Conservation (phyloP, 2,797 vertebrate genomes). For the Scolopax rusticola region DNA sequence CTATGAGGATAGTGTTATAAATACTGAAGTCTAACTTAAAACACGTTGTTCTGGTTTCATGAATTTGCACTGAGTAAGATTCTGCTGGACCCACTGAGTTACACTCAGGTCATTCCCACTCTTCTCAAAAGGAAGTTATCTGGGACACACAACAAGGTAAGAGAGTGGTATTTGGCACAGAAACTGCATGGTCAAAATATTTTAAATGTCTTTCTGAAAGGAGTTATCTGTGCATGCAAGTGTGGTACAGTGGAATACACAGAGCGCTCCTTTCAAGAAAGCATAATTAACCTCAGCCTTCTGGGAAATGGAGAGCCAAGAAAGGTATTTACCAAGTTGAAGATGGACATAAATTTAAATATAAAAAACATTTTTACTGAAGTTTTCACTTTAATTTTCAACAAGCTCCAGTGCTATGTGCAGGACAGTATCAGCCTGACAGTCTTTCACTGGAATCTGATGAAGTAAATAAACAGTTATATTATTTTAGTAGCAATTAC, state of each 20-base stretch:
- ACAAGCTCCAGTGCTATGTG: not conserved
- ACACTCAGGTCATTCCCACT: not conserved
- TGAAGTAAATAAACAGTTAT: not conserved
- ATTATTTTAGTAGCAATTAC: not conserved
- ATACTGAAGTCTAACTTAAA: conserved; percentile 66
- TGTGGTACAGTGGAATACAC: not conserved
- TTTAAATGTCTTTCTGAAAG: not conserved
- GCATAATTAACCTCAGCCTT: not conserved
- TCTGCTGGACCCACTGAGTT: conserved; percentile 18
- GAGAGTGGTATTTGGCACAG: not conserved
- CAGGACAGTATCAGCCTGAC: not conserved
- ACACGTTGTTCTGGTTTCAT: conserved; percentile 33
- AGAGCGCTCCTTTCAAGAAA: not conserved
- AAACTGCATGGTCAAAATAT: not conserved
- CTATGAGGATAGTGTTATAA: conserved; percentile 55
- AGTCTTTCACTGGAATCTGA: not conserved
- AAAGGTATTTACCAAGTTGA: not conserved
- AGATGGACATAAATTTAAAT: not conserved
- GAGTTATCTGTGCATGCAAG: conserved; percentile 21
- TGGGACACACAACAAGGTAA: conserved; percentile 14
- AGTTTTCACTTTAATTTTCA: conserved; percentile 6
- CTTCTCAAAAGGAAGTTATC: not conserved
- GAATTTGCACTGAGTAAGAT: not conserved
- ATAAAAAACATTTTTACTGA: not conserved
- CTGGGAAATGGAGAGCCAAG: not conserved